phyloP scores from a whole-genome alignment of 2,888 invertebrate genomes.

The Odontothrips loti region DNA sequence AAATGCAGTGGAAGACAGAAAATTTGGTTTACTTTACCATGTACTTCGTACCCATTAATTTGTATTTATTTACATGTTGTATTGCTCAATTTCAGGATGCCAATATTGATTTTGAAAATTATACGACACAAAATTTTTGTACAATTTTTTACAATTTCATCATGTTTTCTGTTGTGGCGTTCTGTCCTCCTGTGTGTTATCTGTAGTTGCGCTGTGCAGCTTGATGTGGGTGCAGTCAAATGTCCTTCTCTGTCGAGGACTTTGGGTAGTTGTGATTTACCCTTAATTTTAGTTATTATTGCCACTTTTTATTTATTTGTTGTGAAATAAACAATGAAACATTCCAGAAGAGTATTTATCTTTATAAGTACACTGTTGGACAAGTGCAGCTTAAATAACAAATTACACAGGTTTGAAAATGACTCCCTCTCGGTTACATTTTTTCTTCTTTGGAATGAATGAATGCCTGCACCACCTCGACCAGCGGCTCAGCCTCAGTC shows the following conservation, averaged over 20 bases:
- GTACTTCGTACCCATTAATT: too few relatives aligned
- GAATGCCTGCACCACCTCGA: too few relatives aligned
- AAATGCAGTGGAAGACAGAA: neutral
- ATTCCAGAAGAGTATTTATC: neutral
- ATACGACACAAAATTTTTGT: neutral
- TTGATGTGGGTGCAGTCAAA: neutral
- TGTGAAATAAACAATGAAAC: constrained; percentile 3
- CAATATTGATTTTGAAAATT: neutral
- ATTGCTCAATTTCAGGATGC: too few relatives aligned
- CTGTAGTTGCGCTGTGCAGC: neutral
- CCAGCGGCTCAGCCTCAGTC: neutral
- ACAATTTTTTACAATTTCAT: neutral
- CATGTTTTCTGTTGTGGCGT: neutral
- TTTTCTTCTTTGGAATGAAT: neutral
- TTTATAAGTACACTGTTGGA: neutral
- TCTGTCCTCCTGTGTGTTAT: neutral
- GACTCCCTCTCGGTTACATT: neutral
- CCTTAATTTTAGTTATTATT: neutral
- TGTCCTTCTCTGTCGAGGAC: neutral
- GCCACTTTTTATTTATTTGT: constrained; percentile 17
- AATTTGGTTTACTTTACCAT: too few relatives aligned
- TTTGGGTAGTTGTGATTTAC: neutral
- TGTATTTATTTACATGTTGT: too few relatives aligned
- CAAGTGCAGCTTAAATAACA: neutral
- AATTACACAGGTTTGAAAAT: neutral